phyloP scores from a whole-genome alignment of 2,888 invertebrate genomes.

The Alentia gelatinosa region DNA sequence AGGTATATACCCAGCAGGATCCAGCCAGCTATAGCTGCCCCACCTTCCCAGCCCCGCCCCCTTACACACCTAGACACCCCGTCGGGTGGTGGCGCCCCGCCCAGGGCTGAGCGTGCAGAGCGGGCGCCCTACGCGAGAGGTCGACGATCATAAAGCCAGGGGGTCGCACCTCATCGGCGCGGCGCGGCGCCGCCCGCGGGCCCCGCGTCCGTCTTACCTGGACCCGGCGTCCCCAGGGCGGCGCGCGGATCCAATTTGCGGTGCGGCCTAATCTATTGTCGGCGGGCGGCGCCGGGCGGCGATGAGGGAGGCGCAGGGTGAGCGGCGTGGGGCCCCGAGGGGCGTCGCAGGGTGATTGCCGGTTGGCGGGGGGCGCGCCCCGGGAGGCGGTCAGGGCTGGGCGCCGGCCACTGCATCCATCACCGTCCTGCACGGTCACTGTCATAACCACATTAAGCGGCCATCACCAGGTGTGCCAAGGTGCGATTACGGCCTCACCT shows the following conservation, averaged over 20 bases:
- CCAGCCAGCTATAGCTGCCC: neutral
- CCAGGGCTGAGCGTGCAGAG: neutral
- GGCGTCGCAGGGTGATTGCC: neutral
- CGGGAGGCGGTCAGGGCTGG: neutral
- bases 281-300: neutral
- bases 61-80: neutral
- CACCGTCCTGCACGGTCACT: constrained; percentile 36
- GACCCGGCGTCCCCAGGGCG: neutral
- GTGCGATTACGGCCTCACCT: constrained; percentile 44
- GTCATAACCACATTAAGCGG: constrained; percentile 42
- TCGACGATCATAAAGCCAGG: constrained; percentile 35
- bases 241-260: constrained; percentile 16
- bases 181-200: neutral
- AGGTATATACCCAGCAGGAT: neutral
- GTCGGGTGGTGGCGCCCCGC: neutral
- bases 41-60: neutral
- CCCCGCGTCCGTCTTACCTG: constrained; percentile 35
- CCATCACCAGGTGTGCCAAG: constrained; percentile 34
- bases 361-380: neutral
- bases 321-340: neutral
- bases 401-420: constrained; percentile 9
- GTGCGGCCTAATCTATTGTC: constrained; percentile 32
- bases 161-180: constrained; percentile 20
- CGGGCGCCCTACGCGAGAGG: neutral
- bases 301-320: neutral